Conservation (phyloP, 1,140 invertebrate genomes). For the Nomia melanderi region DNA sequence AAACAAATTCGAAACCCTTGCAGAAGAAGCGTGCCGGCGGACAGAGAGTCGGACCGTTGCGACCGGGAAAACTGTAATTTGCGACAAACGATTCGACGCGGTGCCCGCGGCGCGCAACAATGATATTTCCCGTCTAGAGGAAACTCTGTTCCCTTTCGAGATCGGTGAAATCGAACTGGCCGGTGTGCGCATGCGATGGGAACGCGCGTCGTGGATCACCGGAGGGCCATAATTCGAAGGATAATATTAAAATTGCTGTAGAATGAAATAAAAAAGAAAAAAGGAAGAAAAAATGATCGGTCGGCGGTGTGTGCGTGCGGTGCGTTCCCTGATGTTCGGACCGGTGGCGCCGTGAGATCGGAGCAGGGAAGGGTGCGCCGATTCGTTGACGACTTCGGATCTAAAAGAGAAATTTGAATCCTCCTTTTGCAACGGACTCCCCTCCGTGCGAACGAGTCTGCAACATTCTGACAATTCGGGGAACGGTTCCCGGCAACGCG, state of each 20-base stretch:
- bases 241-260: slow-evolving; percentile 78
- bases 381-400: slow-evolving; percentile 15
- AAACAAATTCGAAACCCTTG: slow-evolving; percentile 1
- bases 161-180: slow-evolving; percentile 71
- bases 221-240: slow-evolving; percentile 74
- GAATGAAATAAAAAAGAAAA: slow-evolving; percentile 76
- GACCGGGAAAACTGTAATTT: too few relatives aligned
- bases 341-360: slow-evolving; percentile 57
- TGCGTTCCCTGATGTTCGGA: slow-evolving; percentile 40
- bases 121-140: neutral
- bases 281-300: slow-evolving; percentile 58
- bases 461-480: neutral
- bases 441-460: neutral
- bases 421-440: neutral
- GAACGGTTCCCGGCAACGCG: neutral
- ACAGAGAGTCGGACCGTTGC: too few relatives aligned
- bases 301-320: slow-evolving; percentile 26
- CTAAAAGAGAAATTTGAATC: neutral
- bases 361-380: slow-evolving; percentile 21
- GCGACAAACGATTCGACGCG: too few relatives aligned
- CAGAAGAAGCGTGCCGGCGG: slow-evolving; percentile 12
- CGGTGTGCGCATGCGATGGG: slow-evolving; percentile 62
- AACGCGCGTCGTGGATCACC: slow-evolving; percentile 56
- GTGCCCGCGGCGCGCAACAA: too few relatives aligned
- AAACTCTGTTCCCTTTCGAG: slow-evolving; percentile 16